These are phyloP conservation scores for Blastomussa wellsi DNA, from an alignment of 92 coral and sea anemone species.

Conservation along the genomic window DNA sequence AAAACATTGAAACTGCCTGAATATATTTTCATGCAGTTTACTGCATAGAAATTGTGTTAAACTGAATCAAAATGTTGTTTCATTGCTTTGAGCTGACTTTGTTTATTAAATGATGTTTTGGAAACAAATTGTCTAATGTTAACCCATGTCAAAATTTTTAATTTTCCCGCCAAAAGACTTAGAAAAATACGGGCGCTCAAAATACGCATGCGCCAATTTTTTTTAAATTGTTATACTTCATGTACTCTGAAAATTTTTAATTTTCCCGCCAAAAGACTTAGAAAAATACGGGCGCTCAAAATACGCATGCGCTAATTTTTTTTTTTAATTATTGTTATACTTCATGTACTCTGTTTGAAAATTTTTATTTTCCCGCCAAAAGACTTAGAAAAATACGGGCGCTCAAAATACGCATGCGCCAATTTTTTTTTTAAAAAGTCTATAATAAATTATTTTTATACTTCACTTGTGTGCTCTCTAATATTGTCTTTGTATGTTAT, in stretches of 20 bases:
- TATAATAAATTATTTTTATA: too few relatives aligned
- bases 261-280: background rate
- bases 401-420: constrained; percentile 42
- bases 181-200: constrained; percentile 31
- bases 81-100: too few relatives aligned
- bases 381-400: constrained; percentile 19
- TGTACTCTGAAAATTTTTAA: too few relatives aligned
- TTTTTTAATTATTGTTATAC: too few relatives aligned
- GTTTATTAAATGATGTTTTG: too few relatives aligned
- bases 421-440: background rate
- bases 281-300: constrained; percentile 1
- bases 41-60: background rate
- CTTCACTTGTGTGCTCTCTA: too few relatives aligned
- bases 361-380: background rate
- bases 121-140: background rate
- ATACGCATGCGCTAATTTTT: constrained; percentile 6
- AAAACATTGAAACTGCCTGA: background rate
- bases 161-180: constrained; percentile 2
- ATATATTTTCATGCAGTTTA: too few relatives aligned
- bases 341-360: too few relatives aligned
- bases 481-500: too few relatives aligned
- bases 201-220: constrained; percentile 37
- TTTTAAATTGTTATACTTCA: too few relatives aligned
- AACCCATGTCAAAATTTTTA: background rate
- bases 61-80: background rate